These are phyloP conservation scores for Neoscelio sp. DNA, from an alignment of 2,888 invertebrate species.

Conservation along the genomic window DNA sequence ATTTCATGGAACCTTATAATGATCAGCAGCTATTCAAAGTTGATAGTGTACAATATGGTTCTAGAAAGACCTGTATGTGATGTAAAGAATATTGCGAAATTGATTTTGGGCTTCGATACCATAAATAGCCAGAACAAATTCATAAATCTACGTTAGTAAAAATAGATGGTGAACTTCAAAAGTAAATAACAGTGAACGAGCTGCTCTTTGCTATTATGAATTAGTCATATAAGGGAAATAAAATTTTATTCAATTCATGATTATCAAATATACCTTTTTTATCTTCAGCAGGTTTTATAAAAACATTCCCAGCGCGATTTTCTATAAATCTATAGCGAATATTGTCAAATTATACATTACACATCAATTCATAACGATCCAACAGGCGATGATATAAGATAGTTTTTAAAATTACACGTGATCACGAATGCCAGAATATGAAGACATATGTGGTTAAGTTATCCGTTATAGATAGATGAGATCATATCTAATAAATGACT, in stretches of 20 bases:
- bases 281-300: slow-evolving; percentile 3
- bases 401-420: slow-evolving; percentile 36
- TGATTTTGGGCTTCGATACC: slow-evolving; percentile 18
- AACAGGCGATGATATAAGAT: slow-evolving; percentile 40
- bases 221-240: slow-evolving; percentile 9
- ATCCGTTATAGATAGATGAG: slow-evolving; percentile 25
- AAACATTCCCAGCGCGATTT: slow-evolving; percentile 1
- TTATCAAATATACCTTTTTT: no score
- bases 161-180: no score
- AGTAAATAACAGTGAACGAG: no score
- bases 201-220: no score
- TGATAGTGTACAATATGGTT: slow-evolving; percentile 27
- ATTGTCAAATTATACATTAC: slow-evolving; percentile 20
- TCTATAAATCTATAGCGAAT: background rate
- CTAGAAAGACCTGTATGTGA: slow-evolving; percentile 28
- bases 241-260: slow-evolving; percentile 8
- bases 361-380: slow-evolving; percentile 28
- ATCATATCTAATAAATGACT: slow-evolving; percentile 45
- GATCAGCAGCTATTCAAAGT: slow-evolving; percentile 32
- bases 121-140: no score
- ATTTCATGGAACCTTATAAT: slow-evolving; percentile 52
- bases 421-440: slow-evolving; percentile 12
- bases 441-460: slow-evolving; percentile 45
- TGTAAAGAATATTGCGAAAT: slow-evolving; percentile 16
- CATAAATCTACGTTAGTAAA: no score